Base-by-base conservation (phyloP, 2,888 invertebrate species). In the Apamea epomidion region DNA sequence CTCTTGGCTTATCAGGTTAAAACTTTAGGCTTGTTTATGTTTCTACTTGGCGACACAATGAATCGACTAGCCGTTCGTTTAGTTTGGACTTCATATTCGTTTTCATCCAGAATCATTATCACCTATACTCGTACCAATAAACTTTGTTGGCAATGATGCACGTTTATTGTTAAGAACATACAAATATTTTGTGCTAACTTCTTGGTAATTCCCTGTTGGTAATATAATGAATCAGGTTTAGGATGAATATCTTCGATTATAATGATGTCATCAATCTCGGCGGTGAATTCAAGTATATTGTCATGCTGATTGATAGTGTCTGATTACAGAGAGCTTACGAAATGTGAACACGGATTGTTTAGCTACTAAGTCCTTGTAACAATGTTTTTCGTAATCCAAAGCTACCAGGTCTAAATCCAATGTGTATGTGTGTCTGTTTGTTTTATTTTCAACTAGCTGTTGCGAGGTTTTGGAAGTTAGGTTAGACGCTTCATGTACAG, bases 211-310 rank as follows among this genome's bases (percentile, higher is more conserved):
- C 77, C 64, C 60, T 74, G 65, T 62, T 37, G 42, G 37, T 83
- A 84, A 45, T 68, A 70, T 74, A 78, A 79, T 76, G 42, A 80
- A 74, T 85, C 73, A 64, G 37, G 60, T 42, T 58, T 74, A 76
- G 69, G 65, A 80, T 88, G 51, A 85, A 85, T 88, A 87, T 88
- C 85, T 85, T 74, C 48, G 81, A 88, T 85, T 85, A 79, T 83
- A 88, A 87, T 83, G 86, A 87, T 87, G 87, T 83, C 80, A 86
- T 86, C 87, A 80, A 86, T 86, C 89, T 83, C 71, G 18, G 16
- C 42, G 67, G 82, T 83, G 78, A 80, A 80, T 79, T 80, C 88
- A 80, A 88, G 74, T 81, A 85, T 82, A 82, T 88, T 86, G 78
- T 83, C 84, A 83, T 69, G 32, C 62, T 83, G 86, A 86, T 86